Conservation (phyloP, 2,888 invertebrate genomes). For the Ceratothoa steindachneri region DNA sequence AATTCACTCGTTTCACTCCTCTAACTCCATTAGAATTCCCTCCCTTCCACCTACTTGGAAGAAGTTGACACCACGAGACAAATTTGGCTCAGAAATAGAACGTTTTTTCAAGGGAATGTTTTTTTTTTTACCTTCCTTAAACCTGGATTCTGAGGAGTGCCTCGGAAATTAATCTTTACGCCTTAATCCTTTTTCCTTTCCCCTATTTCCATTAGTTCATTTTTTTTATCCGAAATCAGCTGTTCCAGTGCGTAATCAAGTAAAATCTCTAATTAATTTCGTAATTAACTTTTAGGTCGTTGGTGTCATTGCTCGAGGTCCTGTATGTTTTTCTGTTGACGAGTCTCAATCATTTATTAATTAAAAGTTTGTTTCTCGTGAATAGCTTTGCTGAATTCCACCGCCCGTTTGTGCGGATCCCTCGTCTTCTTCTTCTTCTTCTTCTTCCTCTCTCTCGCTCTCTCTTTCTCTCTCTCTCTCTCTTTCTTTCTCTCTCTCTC, state of each 20-base stretch:
- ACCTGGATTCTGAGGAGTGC: background rate
- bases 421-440: background rate
- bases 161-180: background rate
- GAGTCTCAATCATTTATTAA: background rate
- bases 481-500: background rate
- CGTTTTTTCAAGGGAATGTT: background rate
- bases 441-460: conserved; percentile 14
- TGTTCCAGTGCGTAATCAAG: background rate
- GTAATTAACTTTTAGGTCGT: background rate
- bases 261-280: background rate
- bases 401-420: background rate
- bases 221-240: background rate
- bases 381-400: background rate
- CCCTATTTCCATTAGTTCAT: background rate
- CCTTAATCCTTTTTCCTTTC: background rate
- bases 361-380: background rate
- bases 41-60: too few relatives aligned
- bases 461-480: background rate
- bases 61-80: background rate
- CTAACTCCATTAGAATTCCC: too few relatives aligned
- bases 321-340: background rate
- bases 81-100: background rate
- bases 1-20: too few relatives aligned
- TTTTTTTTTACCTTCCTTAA: background rate
- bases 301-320: background rate